Percentiles rank a stretch among this genome's conserved stretches.
These are phyloP conservation scores for Aptenodytes forsteri DNA, from an alignment of 2,113 vertebrate genomes.

Conservation along the genomic window DNA sequence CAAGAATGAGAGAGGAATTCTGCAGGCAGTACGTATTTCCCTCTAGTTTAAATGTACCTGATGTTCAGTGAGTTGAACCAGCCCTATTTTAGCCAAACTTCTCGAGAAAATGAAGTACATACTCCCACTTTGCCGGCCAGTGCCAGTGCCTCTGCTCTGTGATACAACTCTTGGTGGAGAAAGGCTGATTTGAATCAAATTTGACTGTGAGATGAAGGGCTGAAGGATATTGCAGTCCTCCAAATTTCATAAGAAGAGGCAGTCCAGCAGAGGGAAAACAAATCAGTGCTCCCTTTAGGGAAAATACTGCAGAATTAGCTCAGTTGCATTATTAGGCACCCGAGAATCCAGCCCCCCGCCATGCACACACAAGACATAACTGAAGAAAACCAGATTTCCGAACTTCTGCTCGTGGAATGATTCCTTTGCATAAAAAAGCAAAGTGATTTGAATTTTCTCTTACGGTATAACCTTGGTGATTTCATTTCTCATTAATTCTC, in stretches of 20 bases:
- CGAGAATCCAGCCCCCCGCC: neutral
- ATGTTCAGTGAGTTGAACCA: neutral
- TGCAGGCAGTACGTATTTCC: neutral
- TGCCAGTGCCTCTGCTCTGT: neutral
- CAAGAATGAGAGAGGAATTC: neutral
- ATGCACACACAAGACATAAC: neutral
- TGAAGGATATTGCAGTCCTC: neutral
- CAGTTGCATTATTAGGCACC: neutral
- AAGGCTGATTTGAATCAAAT: neutral
- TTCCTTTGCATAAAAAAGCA: neutral
- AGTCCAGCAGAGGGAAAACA: neutral
- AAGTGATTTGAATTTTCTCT: neutral
- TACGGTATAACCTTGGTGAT: fast-evolving
- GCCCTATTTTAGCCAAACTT: neutral
- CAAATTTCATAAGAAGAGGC: neutral
- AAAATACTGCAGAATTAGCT: neutral
- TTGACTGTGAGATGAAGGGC: neutral
- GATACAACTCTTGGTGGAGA: neutral
- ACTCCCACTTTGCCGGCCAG: neutral
- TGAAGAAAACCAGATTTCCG: neutral
- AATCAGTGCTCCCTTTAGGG: neutral
- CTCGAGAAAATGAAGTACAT: neutral
- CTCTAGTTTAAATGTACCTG: neutral
- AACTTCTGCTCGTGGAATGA: neutral
- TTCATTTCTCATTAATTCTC: neutral